Base-by-base conservation (phyloP, 2,797 vertebrate species). In the Onychomys leucogaster region DNA sequence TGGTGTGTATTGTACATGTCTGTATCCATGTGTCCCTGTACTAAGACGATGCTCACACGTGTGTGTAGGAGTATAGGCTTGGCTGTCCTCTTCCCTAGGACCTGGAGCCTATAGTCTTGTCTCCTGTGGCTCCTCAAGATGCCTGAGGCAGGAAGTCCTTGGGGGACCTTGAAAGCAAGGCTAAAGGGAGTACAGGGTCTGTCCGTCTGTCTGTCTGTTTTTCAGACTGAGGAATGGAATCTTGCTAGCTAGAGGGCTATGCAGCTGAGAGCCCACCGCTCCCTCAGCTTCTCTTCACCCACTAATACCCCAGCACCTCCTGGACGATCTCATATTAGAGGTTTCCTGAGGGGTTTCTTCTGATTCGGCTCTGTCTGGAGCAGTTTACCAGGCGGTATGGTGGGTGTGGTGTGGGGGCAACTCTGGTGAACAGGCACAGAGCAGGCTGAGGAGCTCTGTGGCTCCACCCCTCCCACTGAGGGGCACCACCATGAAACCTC, bases 1-100 rank as follows among this genome's bases (percentile, higher is more conserved):
- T 96, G 96, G 84, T 97, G 96, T 97, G 96, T 93, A 77, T 92
- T 89, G 97, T 96, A 75, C 14, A 6, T 95, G 97, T 97, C 96
- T 93, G 61, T 97, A 78, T 93, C 3, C 13, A 71, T 82, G 90
- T 94, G 92, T 97, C 97, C 92, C 94, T 97, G 83, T 95, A 93
- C 69, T 95, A 95, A 95, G 2, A 52, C 69, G 94, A 46, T 69
- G 89, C 85, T 89, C 75, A 80, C 27, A 75, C 85, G 85, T 83
- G 90, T 90, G 10, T 12, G 49, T 69, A 55, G 81, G 93, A 90
- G 46, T 52, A 14, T 17, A 46, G 46, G 61, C 61, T 85, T 65
- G 32, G 92, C 67, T 19, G 11, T 57, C 85, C 46, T 83, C 63
- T 67, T 87, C 43, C 57, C 69, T 2, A 25, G 90, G 81, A 83